Evolutionary conservation across 2,888 invertebrate genomes (phyloP).

Genomic region (Antheraea assamensis): DNA sequence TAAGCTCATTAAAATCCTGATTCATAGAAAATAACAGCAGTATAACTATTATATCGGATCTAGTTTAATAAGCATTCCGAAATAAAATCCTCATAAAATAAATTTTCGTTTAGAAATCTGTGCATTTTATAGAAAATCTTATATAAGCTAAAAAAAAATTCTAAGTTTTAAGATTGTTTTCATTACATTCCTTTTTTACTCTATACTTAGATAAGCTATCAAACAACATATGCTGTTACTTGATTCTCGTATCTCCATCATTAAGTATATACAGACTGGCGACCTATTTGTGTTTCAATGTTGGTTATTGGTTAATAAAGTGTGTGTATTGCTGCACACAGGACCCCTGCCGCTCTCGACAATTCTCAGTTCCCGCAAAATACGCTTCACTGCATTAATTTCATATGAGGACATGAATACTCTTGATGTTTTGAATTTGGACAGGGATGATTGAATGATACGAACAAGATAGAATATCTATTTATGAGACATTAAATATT

Average conservation of each 20-base stretch:
- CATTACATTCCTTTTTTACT: slow-evolving; percentile 20
- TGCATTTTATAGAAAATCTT: neutral
- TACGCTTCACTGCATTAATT: slow-evolving; percentile 45
- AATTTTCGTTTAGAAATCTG: neutral
- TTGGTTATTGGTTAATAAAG: slow-evolving; percentile 69
- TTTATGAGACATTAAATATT: neutral
- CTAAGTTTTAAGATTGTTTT: neutral
- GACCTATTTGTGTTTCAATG: slow-evolving; percentile 32
- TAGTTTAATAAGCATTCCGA: neutral
- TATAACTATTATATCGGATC: neutral
- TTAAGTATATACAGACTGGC: slow-evolving; percentile 25
- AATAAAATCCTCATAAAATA: neutral
- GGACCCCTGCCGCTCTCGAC: slow-evolving; percentile 56
- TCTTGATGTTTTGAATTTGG: slow-evolving; percentile 53
- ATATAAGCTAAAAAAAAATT: neutral
- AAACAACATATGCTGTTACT: slow-evolving; percentile 28
- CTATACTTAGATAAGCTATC: slow-evolving; percentile 40
- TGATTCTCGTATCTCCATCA: slow-evolving; percentile 32
- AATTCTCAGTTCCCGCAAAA: slow-evolving; percentile 58
- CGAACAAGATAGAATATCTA: slow-evolving; percentile 26
- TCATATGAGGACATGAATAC: slow-evolving; percentile 47
- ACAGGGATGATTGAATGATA: slow-evolving; percentile 53
- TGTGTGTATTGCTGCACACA: slow-evolving; percentile 51
- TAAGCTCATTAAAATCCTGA: neutral
- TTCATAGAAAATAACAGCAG: neutral